Base-by-base conservation (phyloP, 1,140 invertebrate species). In the Scaptodrosophila lebanonensis region DNA sequence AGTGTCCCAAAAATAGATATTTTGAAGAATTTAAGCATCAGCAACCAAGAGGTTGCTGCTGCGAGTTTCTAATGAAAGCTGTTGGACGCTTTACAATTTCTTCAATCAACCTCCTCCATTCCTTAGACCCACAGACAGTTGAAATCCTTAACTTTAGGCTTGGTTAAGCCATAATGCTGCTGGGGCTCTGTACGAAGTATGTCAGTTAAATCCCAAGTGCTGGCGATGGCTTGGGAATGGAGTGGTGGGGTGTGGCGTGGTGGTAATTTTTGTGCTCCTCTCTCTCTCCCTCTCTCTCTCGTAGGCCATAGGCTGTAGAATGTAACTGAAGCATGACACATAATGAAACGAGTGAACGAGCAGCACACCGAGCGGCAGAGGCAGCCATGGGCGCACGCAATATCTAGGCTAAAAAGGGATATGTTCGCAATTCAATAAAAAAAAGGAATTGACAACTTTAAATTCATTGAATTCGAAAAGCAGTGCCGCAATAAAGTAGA, bases 171-270 rank as follows among this genome's bases (percentile, higher is more conserved):
- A 57, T 53, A 15, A 38, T 38, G 35, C 35, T 38, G 12, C 2
- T 7, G n/a, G n/a, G n/a, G n/a, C n/a, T n/a, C n/a, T n/a, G n/a
- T n/a, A 11, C 32, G 12, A 33, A 33, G 32, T 33, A 33, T 62
- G 61, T 58, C 75, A 57, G 75, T 63, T 82, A 82, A 82, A 82
- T 82, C 69, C 75, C 61, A 75, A 56, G 59, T 66, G 65, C 48
- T 56, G 30, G 38, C 63, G 32, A 38, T 9, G 32, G 6, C 32
- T 4, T 3, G 5, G 3, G 3, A 8, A 13, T 33, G 3, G 12
- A 8, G 3, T 13, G 3, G 32, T 33, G 6, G 8, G 22, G 8
- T 8, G 22, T 4, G 22, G 22, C 22, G 8, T n/a, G n/a, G n/a
- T n/a, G n/a, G n/a, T 8, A 25, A 25, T 25, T 25, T 8, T 25